These are phyloP conservation scores for Homarus americanus DNA, from an alignment of 1,140 invertebrate species.

Conservation along the genomic window DNA sequence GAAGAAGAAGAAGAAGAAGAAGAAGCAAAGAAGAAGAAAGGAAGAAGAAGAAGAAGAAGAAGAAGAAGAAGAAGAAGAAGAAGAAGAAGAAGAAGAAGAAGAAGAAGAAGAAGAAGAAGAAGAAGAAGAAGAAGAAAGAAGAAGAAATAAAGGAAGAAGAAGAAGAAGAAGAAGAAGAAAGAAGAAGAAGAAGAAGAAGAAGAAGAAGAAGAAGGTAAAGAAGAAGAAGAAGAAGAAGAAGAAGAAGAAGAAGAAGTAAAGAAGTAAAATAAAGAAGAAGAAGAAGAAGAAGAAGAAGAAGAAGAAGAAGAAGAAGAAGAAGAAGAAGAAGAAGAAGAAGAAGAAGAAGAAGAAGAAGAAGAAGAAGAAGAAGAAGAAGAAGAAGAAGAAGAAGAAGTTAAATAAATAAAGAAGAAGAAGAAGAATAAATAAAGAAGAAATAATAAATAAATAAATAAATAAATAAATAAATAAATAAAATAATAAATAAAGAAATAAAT, in stretches of 20 bases:
- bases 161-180: no score
- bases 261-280: not conserved
- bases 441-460: no score
- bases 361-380: not conserved
- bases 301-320: not conserved
- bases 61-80: not conserved
- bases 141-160: no score
- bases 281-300: constrained; percentile 12
- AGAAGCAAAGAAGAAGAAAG: not conserved
- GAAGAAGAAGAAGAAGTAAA: no score
- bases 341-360: constrained; percentile 8
- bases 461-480: no score
- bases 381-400: not conserved
- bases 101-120: not conserved
- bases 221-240: no score
- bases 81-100: not conserved
- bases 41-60: not conserved
- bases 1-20: constrained; percentile 11
- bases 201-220: no score
- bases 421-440: no score
- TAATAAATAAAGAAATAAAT: no score
- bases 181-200: no score
- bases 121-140: not conserved
- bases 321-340: not conserved
- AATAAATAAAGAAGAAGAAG: no score